Evolutionary conservation across 1,140 invertebrate species (phyloP).

Genomic region (Tetragonula clypearis): DNA sequence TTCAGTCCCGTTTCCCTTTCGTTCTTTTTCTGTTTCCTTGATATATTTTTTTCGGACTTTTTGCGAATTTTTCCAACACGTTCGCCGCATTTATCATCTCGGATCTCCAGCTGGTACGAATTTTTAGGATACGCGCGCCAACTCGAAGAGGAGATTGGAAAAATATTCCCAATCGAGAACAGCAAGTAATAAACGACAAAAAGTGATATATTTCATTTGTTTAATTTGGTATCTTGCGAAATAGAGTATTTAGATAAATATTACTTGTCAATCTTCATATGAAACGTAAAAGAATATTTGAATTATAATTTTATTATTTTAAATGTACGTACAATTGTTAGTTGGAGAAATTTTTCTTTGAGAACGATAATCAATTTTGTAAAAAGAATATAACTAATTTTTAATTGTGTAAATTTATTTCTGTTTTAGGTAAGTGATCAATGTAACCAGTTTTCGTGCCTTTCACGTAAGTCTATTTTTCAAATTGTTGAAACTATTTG

Average conservation of each 20-base stretch:
- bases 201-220: background rate
- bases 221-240: background rate
- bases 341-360: background rate
- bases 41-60: background rate
- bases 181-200: background rate
- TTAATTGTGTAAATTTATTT: background rate
- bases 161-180: background rate
- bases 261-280: too few relatives aligned
- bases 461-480: background rate
- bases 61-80: background rate
- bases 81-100: background rate
- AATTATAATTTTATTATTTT: too few relatives aligned
- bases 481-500: background rate
- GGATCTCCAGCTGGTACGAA: background rate
- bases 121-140: background rate
- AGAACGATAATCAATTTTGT: background rate
- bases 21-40: background rate
- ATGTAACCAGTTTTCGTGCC: background rate
- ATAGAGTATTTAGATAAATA: background rate
- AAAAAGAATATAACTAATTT: background rate
- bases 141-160: background rate
- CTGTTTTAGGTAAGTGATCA: conserved; percentile 26
- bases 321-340: too few relatives aligned
- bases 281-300: too few relatives aligned
- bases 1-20: background rate